Evolutionary conservation across 2,888 invertebrate genomes (phyloP), one percentile per base, ranked within the genome.

Genomic region (Aphodius granarius): DNA sequence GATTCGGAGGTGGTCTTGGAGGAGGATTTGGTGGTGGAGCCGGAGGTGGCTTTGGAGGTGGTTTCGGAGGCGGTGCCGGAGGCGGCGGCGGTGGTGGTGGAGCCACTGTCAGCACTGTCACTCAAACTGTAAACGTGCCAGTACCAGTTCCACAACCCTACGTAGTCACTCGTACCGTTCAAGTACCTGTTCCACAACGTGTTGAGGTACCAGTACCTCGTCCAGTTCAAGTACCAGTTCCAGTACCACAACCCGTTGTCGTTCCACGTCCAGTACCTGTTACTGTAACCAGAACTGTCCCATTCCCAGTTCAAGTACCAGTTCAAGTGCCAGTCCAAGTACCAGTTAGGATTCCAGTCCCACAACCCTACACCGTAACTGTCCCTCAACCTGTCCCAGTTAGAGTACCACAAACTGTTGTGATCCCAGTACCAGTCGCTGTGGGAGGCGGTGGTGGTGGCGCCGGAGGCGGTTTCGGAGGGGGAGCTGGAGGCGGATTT

Each of bases 131-230:
- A 0, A 87, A 88, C 66, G 86, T 88, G 17, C 88, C 90, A 0
- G 85, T 87, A 21, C 85, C 86, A 18, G 84, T 84, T 72, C 87
- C 87, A 6, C 84, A 85, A 73, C 84, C 86, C 21, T 86, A 87
- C 3, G 84, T 85, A 18, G 84, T 87, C 4, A 84, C 89, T 79
- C 89, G 90, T 75, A 86, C 86, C 18, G 89, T 91, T 2, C 86
- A 89, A 0, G 87, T 91, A 66, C 89, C 90, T 0, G 87, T 90
- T 3, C 89, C 90, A 0, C 89, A 89, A 72, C 87, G 90, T 0
- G 87, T 89, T 20, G 89, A 89, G 2, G 88, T 90, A 0, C 86
- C 88, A 68, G 86, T 88, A 17, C 88, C 90, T 0, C 85, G 89
- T 4, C 86, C 89, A 0, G 88, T 89, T 0, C 85, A 86, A 18